A percentile compares a stretch with the other conserved stretches of the same genome.
phyloP scores from a whole-genome alignment of 2,797 vertebrate species.

The Holocentrus rufus region DNA sequence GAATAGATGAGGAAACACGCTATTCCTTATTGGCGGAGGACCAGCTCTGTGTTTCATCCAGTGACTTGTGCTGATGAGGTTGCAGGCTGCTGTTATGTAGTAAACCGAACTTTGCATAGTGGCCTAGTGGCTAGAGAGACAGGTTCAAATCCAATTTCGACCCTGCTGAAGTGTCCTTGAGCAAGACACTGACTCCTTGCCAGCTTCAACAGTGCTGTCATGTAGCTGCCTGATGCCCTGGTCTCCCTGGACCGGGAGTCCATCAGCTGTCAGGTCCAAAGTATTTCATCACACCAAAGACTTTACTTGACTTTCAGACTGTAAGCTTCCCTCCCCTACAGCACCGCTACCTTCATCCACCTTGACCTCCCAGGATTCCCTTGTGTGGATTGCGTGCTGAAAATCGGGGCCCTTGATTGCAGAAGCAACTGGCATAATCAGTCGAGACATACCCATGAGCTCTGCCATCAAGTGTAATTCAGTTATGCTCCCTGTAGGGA shows the following conservation, averaged over 20 bases:
- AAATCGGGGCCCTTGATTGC: conserved; percentile 13
- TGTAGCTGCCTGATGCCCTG: conserved; percentile 41
- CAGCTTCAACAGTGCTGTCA: background rate
- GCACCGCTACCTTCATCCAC: background rate
- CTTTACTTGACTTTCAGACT: conserved; percentile 6
- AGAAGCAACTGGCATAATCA: conserved; percentile 7
- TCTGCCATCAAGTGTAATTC: conserved; percentile 17
- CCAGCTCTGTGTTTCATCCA: too few species aligned
- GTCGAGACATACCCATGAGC: background rate
- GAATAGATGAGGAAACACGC: conserved; percentile 27
- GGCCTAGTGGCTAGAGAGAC: conserved; percentile 1
- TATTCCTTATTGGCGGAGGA: too few species aligned
- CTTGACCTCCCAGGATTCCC: background rate
- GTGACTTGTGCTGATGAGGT: too few species aligned
- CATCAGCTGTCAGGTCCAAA: background rate
- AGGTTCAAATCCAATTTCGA: background rate
- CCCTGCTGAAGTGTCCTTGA: conserved; percentile 11
- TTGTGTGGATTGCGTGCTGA: conserved; percentile 13
- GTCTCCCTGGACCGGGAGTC: conserved; percentile 28
- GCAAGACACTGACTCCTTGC: background rate
- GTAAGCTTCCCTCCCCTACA: background rate
- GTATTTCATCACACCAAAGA: conserved; percentile 11
- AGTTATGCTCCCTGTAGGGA: conserved; percentile 18
- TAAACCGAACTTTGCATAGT: conserved; percentile 2
- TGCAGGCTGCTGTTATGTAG: too few species aligned